These are phyloP conservation scores for Electrona antarctica DNA, from an alignment of 2,113 vertebrate species.

Conservation along the genomic window DNA sequence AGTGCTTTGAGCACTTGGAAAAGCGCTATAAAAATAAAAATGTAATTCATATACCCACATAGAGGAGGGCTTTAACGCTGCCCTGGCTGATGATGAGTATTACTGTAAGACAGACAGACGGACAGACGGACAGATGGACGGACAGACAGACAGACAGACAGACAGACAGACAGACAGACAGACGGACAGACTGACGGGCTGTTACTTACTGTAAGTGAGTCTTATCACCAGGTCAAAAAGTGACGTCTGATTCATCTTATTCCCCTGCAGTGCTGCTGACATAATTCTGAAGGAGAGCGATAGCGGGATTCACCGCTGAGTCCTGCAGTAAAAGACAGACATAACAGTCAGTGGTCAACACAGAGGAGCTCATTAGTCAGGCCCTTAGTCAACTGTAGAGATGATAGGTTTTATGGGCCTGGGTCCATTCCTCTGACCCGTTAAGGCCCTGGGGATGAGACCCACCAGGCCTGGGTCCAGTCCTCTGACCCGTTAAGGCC, in stretches of 20 bases:
- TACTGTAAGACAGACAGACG: conserved; percentile 2
- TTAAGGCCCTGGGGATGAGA: no score
- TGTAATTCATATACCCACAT: no score
- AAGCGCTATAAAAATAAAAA: no score
- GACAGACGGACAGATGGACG: not conserved
- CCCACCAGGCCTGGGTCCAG: no score
- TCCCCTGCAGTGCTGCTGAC: not conserved
- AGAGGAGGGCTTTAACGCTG: no score
- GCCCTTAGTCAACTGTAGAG: no score
- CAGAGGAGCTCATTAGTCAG: no score
- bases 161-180: not conserved
- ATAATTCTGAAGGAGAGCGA: not conserved
- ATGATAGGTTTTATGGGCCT: no score
- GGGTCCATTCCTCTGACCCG: no score
- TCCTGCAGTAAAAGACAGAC: not conserved
- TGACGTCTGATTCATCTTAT: conserved; percentile 18
- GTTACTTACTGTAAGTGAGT: no score
- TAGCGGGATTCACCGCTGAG: not conserved
- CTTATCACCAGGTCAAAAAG: conserved; percentile 8
- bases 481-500: no score
- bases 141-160: not conserved
- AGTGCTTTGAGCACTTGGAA: no score
- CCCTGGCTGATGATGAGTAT: not conserved
- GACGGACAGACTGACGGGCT: not conserved
- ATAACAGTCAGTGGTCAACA: not conserved